Base-by-base conservation (phyloP, 2,888 invertebrate genomes). In the Cosmia trapezina region DNA sequence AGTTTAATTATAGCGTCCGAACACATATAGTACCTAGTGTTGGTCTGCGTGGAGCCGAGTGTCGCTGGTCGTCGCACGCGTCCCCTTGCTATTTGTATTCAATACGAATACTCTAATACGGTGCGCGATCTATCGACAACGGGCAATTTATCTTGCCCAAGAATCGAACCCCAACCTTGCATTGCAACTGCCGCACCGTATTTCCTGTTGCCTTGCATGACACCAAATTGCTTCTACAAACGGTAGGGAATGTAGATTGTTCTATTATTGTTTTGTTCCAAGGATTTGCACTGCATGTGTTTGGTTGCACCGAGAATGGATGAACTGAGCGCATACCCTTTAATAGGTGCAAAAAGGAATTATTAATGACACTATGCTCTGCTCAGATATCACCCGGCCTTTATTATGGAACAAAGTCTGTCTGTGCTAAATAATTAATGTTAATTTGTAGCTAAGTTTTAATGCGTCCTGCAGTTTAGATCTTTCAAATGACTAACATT, bases 161-260 rank as follows among this genome's bases (percentile, higher is more conserved):
- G 93, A 91, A 93, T 93, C 93, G 92, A 93, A 92, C 91, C 90
- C 90, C 90, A 91, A 91, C 92, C 91, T 89, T 89, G 90, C 91
- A 89, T 88, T 89, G 89, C 92, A 90, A 93, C 91, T 91, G 91
- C 90, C 86, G 80, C 86, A 84, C 87, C 87, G 91, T 91, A 93
- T 93, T 94, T 94, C 94, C 94, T 92, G 90, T 91, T 92, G 87
- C 91, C 91, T 93, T 90, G 89, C 93, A 91, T 91, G 92, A 93
- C 91, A 92, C 93, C 90, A 94, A 94, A 95, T 95, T 94, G 93
- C 94, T 93, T 93, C 92, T 93, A 91, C 91, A 92, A 93, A 92
- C 91, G 91, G 92, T 88, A 87, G 86, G 91, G 93, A 94, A 95
- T 94, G 93, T 88, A 93, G 91, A 94, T 93, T 93, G 93, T 94